phyloP scores from a whole-genome alignment of 2,113 vertebrate genomes.

The Cyphomyrus discorhynchus region DNA sequence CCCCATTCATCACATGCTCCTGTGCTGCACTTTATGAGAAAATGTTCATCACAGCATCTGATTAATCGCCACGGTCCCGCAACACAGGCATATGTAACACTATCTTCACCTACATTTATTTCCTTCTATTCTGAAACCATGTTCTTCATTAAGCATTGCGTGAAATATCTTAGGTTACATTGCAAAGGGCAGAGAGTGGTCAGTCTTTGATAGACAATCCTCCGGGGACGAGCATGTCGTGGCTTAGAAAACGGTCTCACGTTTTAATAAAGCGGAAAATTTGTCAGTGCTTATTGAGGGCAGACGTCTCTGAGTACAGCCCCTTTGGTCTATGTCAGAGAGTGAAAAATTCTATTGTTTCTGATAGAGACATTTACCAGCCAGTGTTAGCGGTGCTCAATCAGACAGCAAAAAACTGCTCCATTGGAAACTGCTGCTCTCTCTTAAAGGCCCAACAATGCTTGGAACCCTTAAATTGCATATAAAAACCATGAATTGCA shows the following conservation, averaged over 20 bases:
- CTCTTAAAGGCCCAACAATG: background rate
- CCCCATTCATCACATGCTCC: conserved; percentile 2
- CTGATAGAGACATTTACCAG: background rate
- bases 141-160: background rate
- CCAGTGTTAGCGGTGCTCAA: background rate
- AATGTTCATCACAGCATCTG: background rate
- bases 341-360: conserved; percentile 3
- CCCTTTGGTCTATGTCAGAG: background rate
- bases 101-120: background rate
- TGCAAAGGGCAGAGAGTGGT: background rate
- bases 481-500: background rate
- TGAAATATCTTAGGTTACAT: background rate
- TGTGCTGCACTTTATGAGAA: background rate
- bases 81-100: background rate
- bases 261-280: conserved; percentile 5
- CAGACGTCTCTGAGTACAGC: background rate
- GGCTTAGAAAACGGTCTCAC: background rate
- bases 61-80: conserved; percentile 4
- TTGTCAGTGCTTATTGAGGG: conserved; percentile 3
- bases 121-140: background rate
- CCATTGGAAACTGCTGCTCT: background rate
- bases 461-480: background rate
- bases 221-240: background rate
- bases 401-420: background rate
- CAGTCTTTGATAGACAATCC: background rate